These are phyloP conservation scores for Coccyzus lansbergi DNA, from an alignment of 2,797 vertebrate genomes.

Conservation along the genomic window DNA sequence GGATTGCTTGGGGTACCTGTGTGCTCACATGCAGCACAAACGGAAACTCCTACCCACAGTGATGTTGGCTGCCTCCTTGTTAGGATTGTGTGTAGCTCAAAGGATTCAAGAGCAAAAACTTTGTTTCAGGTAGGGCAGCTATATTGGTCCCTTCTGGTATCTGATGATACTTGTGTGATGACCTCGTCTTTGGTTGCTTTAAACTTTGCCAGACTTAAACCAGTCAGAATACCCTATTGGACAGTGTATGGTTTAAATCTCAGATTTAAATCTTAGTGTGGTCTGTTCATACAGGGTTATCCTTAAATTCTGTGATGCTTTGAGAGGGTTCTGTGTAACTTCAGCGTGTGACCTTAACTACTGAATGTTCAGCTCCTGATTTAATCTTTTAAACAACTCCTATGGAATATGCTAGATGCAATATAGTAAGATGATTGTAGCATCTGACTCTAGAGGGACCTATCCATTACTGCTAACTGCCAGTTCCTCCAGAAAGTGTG, in stretches of 20 bases:
- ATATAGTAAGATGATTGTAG: fast-evolving
- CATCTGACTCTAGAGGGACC: fast-evolving
- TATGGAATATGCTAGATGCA: background rate
- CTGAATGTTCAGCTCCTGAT: background rate
- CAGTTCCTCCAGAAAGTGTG: fast-evolving
- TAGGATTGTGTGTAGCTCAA: background rate
- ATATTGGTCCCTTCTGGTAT: background rate
- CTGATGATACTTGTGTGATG: background rate
- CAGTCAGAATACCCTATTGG: background rate
- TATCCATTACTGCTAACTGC: fast-evolving
- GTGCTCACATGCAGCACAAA: background rate
- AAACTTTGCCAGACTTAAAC: background rate
- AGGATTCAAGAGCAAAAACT: background rate
- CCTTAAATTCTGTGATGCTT: fast-evolving
- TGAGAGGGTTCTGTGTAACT: background rate
- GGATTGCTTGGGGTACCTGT: background rate
- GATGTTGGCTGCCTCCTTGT: fast-evolving
- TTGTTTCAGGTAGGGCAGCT: fast-evolving
- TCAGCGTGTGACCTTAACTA: background rate
- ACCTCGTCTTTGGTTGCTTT: background rate
- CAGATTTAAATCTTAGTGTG: background rate
- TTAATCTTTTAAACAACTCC: background rate
- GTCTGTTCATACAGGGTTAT: background rate
- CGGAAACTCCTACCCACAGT: background rate
- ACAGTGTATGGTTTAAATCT: background rate